Conservation (phyloP, 2,113 vertebrate genomes). For the Ifrita kowaldi region DNA sequence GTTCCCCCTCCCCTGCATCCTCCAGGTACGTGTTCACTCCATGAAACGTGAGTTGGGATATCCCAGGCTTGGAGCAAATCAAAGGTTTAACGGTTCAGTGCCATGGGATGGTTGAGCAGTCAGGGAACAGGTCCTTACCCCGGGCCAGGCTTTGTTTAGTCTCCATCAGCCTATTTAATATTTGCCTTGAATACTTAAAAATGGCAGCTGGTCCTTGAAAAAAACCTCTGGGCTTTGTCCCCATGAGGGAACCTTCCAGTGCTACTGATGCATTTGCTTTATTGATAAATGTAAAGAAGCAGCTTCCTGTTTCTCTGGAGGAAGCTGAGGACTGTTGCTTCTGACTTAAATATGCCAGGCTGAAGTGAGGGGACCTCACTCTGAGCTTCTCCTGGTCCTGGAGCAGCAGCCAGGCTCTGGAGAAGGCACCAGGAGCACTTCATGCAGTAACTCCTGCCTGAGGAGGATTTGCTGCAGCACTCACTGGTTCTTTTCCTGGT, state of each 20-base stretch:
- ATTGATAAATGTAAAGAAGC: background rate
- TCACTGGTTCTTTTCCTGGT: background rate
- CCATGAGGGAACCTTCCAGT: background rate
- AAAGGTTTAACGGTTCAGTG: background rate
- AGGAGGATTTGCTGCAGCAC: background rate
- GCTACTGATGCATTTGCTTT: background rate
- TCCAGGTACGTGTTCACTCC: constrained; percentile 56
- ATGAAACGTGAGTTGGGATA: accelerated
- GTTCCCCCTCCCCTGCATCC: constrained; percentile 71
- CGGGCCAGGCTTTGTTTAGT: background rate
- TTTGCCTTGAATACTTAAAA: background rate
- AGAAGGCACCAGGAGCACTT: background rate
- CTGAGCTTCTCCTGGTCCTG: background rate
- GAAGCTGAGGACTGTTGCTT: background rate
- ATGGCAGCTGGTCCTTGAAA: background rate
- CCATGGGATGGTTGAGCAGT: accelerated
- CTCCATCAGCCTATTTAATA: background rate
- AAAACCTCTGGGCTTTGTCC: background rate
- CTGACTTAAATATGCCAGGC: background rate
- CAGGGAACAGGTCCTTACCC: background rate
- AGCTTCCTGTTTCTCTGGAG: background rate
- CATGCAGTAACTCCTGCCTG: background rate
- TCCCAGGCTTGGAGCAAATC: background rate
- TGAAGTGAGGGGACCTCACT: background rate
- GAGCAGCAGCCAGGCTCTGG: background rate